Conservation (phyloP, 1,140 invertebrate species). For the Trachymyrmex septentrionalis region DNA sequence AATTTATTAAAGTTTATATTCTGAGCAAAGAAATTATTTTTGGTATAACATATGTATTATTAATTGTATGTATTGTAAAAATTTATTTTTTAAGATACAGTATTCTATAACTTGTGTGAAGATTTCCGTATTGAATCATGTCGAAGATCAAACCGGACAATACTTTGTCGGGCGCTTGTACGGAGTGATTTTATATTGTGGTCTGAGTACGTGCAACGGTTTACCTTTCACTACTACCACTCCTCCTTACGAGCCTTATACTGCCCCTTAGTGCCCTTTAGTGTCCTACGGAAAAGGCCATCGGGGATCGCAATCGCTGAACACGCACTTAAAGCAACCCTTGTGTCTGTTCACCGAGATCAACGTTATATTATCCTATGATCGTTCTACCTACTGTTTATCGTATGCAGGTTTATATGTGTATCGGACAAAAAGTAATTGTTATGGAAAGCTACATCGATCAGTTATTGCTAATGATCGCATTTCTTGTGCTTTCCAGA, state of each 20-base stretch:
- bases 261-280: slow-evolving; percentile 73
- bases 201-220: slow-evolving; percentile 57
- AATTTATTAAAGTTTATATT: not conserved
- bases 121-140: not conserved
- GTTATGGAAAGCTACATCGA: not conserved
- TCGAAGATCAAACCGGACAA: slow-evolving; percentile 52
- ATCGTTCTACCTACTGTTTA: slow-evolving; percentile 66
- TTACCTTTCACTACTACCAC: slow-evolving; percentile 62
- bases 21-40: not conserved
- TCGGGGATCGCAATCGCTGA: slow-evolving; percentile 78
- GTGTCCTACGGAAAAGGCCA: slow-evolving; percentile 74
- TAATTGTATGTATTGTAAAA: not conserved
- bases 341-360: slow-evolving; percentile 69
- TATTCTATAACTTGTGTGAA: not conserved
- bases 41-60: not conserved
- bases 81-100: not conserved
- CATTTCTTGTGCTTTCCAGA: not conserved
- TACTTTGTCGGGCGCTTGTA: slow-evolving; percentile 63
- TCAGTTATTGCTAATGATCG: not conserved
- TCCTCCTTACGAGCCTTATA: slow-evolving; percentile 72
- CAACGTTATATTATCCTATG: slow-evolving; percentile 73
- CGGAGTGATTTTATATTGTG: slow-evolving; percentile 72
- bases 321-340: slow-evolving; percentile 77
- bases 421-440: slow-evolving; percentile 62
- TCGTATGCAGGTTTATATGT: slow-evolving; percentile 50